Percentiles rank a stretch among this genome's conserved stretches.
phyloP scores from a whole-genome alignment of 2,888 invertebrate species.

The Orthosia cruda region DNA sequence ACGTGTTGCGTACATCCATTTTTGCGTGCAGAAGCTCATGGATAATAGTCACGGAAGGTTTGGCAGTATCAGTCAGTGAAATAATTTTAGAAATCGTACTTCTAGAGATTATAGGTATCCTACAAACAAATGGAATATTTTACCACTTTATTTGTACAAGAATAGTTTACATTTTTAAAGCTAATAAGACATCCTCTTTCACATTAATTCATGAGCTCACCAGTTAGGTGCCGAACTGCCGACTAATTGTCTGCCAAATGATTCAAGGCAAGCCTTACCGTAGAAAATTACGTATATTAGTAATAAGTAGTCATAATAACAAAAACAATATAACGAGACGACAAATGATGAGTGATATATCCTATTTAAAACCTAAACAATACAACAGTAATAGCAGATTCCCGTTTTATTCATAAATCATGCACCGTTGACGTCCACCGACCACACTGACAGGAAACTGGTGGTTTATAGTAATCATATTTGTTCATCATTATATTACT shows the following conservation, averaged over 20 bases:
- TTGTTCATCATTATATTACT: constrained; percentile 2
- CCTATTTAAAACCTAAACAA: constrained; percentile 10
- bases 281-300: not conserved
- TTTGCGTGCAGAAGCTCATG: too few species aligned
- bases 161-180: too few species aligned
- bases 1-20: too few species aligned
- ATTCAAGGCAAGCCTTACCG: not conserved
- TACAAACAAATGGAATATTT: too few species aligned
- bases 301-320: not conserved
- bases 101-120: too few species aligned
- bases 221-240: not conserved
- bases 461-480: not conserved
- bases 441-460: constrained; percentile 45
- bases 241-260: not conserved
- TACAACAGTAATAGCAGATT: not conserved
- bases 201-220: not conserved
- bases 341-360: not conserved
- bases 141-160: too few species aligned
- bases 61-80: too few species aligned
- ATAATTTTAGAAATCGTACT: too few species aligned
- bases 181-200: not conserved
- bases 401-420: not conserved
- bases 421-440: not conserved
- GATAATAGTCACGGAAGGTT: too few species aligned
- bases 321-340: not conserved